phyloP scores from a whole-genome alignment of 92 coral and sea anemone species.

The Zoanthus sansibaricus region DNA sequence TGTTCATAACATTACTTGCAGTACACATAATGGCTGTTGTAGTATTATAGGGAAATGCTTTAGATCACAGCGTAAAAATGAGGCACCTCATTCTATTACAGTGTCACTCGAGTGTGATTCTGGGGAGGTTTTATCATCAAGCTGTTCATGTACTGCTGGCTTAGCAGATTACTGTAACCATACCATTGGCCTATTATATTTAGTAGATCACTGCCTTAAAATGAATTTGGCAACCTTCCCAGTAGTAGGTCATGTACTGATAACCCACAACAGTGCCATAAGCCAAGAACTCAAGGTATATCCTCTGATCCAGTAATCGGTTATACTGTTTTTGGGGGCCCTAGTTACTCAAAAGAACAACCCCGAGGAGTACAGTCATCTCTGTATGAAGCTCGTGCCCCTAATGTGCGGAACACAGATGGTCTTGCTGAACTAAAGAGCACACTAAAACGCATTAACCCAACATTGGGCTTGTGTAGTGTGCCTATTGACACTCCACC shows the following conservation, averaged over 20 bases:
- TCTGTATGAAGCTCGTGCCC: conserved; percentile 62
- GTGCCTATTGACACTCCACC: conserved; percentile 40
- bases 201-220: conserved; percentile 67
- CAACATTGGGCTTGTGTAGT: conserved; percentile 66
- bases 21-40: conserved; percentile 39
- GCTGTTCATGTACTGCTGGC: conserved; percentile 69
- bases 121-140: conserved; percentile 58
- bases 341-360: conserved; percentile 55
- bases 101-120: conserved; percentile 41
- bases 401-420: conserved; percentile 57
- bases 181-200: conserved; percentile 69
- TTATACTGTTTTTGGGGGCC: conserved; percentile 52
- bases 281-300: conserved; percentile 74
- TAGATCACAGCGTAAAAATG: conserved; percentile 67
- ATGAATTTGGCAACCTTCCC: conserved; percentile 63
- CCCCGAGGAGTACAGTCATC: conserved; percentile 66
- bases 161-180: conserved; percentile 69
- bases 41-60: conserved; percentile 63
- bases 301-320: conserved; percentile 72
- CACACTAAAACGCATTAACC: conserved; percentile 54
- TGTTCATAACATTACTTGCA: conserved; percentile 51
- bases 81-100: conserved; percentile 56
- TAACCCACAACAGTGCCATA: conserved; percentile 79
- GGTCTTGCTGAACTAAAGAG: conserved; percentile 49
- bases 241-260: conserved; percentile 72